Base-by-base conservation (phyloP, 2,888 invertebrate genomes). In the Temnothorax ravouxi region DNA sequence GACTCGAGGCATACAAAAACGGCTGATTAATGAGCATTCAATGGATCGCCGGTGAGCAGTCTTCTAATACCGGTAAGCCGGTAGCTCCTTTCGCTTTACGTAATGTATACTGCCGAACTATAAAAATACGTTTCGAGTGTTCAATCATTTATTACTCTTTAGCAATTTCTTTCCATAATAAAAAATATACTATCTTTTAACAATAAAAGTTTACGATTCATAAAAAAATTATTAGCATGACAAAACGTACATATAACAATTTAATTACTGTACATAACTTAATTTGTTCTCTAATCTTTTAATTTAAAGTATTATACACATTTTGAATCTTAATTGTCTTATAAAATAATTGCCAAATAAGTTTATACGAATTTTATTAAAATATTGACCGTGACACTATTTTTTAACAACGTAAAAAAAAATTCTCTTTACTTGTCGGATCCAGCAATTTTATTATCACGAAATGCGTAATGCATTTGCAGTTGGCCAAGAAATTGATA, bases 21-120 rank as follows among this genome's bases (percentile, higher is more conserved):
- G 29, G 15, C 18, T 59, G 83, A 83, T 83, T 79, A 79, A 83
- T 83, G 83, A 83, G 13, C 52, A 50, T 79, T 61, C 67, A 29
- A 77, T 29, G 21, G 9, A 29, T 4, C 38, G 3, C 50, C 52
- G 38, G 18, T 13, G 38, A 56, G 9, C 15, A 29, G 29, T 29
- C 29, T 29, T 29, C 29, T 29, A 29, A 29, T 29, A 29, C 3
- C 29, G 29, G 3, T 29, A 29, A 29, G 29, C 29, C 29, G 29
- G 11, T 21, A 52, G 18, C 6, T 54, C 13, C 25, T 52, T 67
- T 54, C 52, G 18, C 29, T 77, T 5, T 76, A n/a, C 1, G 4
- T 56, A 41, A 41, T 44, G 8, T 41, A 41, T 8, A n/a, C 34
- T 38, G 6, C 4, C n/a, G 15, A 50, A 66, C 29, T 71, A 15